Evolutionary conservation across 2,113 vertebrate genomes (phyloP).

Genomic region (Myiozetetes cayanensis): DNA sequence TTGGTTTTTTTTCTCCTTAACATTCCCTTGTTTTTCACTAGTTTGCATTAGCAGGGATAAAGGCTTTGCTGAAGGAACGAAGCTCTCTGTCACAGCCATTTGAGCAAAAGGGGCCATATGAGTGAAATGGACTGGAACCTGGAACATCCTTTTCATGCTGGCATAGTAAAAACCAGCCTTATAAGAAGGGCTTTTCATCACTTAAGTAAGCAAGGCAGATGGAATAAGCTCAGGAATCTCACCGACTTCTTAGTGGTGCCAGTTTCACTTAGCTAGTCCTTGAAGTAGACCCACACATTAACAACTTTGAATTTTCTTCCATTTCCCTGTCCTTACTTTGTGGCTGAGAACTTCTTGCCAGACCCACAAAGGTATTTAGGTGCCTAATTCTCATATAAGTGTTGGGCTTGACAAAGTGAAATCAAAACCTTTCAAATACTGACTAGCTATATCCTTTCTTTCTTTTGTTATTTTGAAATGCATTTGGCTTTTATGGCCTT

Average conservation of each 20-base stretch:
- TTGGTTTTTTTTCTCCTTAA: neutral
- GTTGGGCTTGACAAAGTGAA: slow-evolving; percentile 1
- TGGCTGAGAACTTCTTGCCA: slow-evolving; percentile 38
- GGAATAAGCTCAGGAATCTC: slow-evolving; percentile 29
- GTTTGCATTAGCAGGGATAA: neutral
- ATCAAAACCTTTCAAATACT: slow-evolving; percentile 12
- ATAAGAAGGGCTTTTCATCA: slow-evolving; percentile 28
- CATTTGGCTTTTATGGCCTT: slow-evolving; percentile 37
- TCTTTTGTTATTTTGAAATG: slow-evolving; percentile 12
- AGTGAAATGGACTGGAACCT: slow-evolving; percentile 20
- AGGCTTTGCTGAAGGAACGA: neutral
- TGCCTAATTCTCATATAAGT: neutral
- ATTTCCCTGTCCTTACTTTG: neutral
- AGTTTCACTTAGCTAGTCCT: slow-evolving; percentile 34
- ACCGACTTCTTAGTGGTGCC: slow-evolving; percentile 1
- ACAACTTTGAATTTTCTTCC: slow-evolving; percentile 2
- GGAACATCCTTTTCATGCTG: slow-evolving; percentile 19
- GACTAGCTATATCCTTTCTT: slow-evolving; percentile 2
- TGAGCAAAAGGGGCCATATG: neutral
- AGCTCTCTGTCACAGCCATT: neutral
- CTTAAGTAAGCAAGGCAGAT: slow-evolving; percentile 2
- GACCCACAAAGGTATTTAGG: slow-evolving; percentile 44
- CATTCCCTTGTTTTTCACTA: neutral
- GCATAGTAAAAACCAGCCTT: neutral
- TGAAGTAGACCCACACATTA: slow-evolving; percentile 29